Percentiles rank a stretch among this genome's conserved stretches.
These are phyloP conservation scores for Trichosurus vulpecula DNA, from an alignment of 2,797 vertebrate species.

Conservation along the genomic window DNA sequence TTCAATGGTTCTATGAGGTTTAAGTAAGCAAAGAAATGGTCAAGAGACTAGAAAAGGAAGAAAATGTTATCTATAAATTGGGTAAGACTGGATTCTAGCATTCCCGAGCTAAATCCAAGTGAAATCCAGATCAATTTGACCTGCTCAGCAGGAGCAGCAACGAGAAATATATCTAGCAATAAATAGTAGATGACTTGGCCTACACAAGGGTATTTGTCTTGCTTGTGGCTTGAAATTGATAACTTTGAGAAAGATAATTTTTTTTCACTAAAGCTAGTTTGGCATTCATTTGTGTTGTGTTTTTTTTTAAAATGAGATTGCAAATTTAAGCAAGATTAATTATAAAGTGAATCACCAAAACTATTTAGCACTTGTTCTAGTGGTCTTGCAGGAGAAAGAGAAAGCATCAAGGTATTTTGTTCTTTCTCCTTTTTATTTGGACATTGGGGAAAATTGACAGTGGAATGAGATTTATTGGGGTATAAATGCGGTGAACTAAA, in stretches of 20 bases:
- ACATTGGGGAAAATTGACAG: slow-evolving; percentile 30
- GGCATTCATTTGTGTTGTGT: slow-evolving; percentile 32
- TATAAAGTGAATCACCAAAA: slow-evolving; percentile 67
- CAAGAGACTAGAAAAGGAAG: slow-evolving; percentile 6
- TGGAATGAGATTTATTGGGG: slow-evolving; percentile 47
- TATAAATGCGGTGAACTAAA: slow-evolving; percentile 57
- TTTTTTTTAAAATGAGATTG: slow-evolving; percentile 47
- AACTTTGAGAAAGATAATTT: neutral
- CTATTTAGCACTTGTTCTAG: slow-evolving; percentile 54
- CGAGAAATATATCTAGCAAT: neutral
- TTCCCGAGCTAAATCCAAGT: neutral
- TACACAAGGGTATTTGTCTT: neutral
- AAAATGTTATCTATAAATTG: neutral
- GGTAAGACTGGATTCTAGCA: slow-evolving; percentile 2
- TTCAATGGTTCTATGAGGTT: neutral
- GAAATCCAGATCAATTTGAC: neutral
- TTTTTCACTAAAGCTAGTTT: slow-evolving; percentile 34
- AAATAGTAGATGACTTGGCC: neutral
- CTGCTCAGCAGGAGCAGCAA: neutral
- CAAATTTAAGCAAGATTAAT: slow-evolving; percentile 70
- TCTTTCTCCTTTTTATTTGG: slow-evolving; percentile 58
- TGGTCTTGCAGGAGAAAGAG: slow-evolving; percentile 40
- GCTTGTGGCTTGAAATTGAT: neutral
- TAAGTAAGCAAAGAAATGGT: slow-evolving; percentile 4
- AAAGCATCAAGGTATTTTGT: slow-evolving; percentile 33